Evolutionary conservation across 2,113 vertebrate genomes (phyloP).

Genomic region (Lynx canadensis): DNA sequence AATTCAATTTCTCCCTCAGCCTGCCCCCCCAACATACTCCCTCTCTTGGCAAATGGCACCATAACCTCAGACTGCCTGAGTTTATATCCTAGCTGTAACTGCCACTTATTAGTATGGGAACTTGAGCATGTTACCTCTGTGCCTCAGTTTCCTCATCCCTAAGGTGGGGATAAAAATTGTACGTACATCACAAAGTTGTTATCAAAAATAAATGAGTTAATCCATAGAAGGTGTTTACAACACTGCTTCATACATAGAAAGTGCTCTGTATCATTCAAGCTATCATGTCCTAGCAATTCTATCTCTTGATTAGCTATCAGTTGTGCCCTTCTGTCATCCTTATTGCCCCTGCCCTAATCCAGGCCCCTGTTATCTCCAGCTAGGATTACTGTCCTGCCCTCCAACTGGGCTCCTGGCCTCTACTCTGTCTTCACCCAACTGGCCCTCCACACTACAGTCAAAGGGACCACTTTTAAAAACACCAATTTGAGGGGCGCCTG

Average conservation of each 20-base stretch:
- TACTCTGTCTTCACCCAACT: background rate
- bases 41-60: background rate
- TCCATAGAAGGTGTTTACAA: background rate
- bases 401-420: background rate
- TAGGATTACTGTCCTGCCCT: background rate
- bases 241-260: background rate
- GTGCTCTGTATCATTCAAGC: background rate
- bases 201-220: constrained; percentile 41
- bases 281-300: background rate
- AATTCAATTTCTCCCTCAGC: background rate
- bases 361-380: constrained; percentile 8
- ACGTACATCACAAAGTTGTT: background rate
- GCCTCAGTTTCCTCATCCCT: background rate
- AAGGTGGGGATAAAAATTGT: background rate
- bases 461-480: background rate
- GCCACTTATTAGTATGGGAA: background rate
- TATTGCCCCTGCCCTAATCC: background rate
- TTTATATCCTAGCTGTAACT: background rate
- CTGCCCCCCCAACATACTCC: background rate
- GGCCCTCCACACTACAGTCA: background rate
- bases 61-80: background rate
- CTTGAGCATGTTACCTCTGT: background rate
- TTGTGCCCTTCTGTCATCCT: background rate
- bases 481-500: too few species aligned
- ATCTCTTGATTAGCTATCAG: background rate